Percentiles rank a stretch among this genome's conserved stretches.
phyloP scores from a whole-genome alignment of 2,113 vertebrate species.

The Gymnocephalus cernua region DNA sequence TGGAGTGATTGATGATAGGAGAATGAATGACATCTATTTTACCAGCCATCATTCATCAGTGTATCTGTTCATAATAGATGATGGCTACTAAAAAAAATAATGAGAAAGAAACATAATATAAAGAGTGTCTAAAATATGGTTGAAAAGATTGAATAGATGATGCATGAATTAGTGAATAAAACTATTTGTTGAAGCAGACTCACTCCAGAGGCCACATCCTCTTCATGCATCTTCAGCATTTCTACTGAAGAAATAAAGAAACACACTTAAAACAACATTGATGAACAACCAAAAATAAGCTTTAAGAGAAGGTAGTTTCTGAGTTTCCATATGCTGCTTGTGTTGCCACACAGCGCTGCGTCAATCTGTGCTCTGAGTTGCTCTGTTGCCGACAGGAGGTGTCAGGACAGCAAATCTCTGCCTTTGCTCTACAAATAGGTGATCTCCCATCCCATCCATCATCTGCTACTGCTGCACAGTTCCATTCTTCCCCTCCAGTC shows the following conservation, averaged over 20 bases:
- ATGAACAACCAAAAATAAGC: constrained; percentile 12
- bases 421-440: constrained; percentile 76
- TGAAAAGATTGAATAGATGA: constrained; percentile 6
- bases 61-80: not conserved
- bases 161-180: not conserved
- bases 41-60: constrained; percentile 21
- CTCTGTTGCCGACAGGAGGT: constrained; percentile 40
- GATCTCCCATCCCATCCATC: constrained; percentile 75
- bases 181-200: not conserved
- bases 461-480: constrained; percentile 51
- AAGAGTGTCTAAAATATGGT: not conserved
- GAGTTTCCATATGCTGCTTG: constrained; percentile 1
- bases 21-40: constrained; percentile 38
- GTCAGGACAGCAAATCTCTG: constrained; percentile 63
- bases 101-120: not conserved
- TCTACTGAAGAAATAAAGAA: not conserved
- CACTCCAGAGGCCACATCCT: not conserved
- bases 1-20: constrained; percentile 13
- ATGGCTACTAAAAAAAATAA: constrained; percentile 6
- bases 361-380: constrained; percentile 53
- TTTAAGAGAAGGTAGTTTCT: not conserved
- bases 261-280: not conserved
- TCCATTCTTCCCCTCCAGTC: constrained; percentile 40
- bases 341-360: constrained; percentile 22
- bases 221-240: not conserved